A percentile compares a stretch with the other conserved stretches of the same genome.
phyloP scores from a whole-genome alignment of 64 coral and sea anemone species.

The Stichodactyla helianthus region DNA sequence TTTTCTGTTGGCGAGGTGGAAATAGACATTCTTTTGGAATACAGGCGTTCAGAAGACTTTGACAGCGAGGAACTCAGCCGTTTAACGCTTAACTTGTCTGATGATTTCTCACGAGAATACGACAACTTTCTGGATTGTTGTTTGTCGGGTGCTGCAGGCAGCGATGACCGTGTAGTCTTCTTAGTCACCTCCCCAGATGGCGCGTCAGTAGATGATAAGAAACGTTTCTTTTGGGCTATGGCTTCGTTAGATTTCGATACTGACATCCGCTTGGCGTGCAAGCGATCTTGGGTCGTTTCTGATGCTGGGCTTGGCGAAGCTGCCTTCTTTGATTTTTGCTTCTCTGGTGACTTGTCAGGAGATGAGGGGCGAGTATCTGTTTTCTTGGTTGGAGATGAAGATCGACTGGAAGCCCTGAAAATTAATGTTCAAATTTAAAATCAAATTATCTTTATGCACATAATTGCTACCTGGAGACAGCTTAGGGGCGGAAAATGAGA shows the following conservation, averaged over 20 bases:
- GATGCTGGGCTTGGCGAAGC: background rate
- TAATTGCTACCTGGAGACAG: no score
- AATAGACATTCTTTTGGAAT: background rate
- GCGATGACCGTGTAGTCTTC: background rate
- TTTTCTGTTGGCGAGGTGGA: background rate
- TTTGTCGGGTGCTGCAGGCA: background rate
- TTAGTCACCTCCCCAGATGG: background rate
- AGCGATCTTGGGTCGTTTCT: background rate
- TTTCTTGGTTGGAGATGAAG: slow-evolving; percentile 1
- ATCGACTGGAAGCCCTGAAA: background rate
- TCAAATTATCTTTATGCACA: no score
- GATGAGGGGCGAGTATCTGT: background rate
- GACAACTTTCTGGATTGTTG: background rate
- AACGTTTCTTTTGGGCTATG: background rate
- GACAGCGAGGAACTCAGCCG: background rate
- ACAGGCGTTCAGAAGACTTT: slow-evolving; percentile 8
- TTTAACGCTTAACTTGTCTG: slow-evolving; percentile 15
- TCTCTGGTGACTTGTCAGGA: background rate
- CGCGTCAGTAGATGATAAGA: background rate
- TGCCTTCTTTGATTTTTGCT: background rate
- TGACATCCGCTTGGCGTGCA: slow-evolving; percentile 5
- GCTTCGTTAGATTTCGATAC: background rate
- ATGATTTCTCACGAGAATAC: slow-evolving; percentile 5
- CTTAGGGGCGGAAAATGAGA: no score
- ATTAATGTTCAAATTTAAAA: background rate